These are phyloP conservation scores for Heliothis peltigera DNA, from an alignment of 2,888 invertebrate genomes.

Conservation along the genomic window DNA sequence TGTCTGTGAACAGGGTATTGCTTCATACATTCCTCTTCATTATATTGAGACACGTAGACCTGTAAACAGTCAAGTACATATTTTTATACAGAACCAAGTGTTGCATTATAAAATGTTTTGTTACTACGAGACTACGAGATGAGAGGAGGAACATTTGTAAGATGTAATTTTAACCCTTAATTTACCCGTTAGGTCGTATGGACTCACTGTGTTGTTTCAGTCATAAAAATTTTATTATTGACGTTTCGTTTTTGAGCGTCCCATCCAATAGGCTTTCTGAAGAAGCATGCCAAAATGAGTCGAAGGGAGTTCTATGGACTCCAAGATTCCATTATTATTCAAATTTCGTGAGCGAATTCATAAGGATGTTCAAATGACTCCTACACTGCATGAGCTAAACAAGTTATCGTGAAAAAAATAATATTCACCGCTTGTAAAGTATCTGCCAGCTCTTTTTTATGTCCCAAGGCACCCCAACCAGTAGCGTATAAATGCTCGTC, in stretches of 20 bases:
- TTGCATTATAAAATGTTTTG: too few species aligned
- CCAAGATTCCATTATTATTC: too few species aligned
- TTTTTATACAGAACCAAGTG: not conserved
- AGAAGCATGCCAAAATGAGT: too few species aligned
- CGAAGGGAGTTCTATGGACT: too few species aligned
- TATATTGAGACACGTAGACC: conserved; percentile 16
- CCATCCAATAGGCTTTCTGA: too few species aligned
- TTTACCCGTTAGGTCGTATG: not conserved
- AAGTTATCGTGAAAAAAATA: too few species aligned
- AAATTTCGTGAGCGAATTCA: too few species aligned
- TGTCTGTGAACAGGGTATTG: conserved; percentile 17
- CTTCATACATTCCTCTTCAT: conserved; percentile 20
- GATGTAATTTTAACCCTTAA: too few species aligned
- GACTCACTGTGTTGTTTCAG: too few species aligned
- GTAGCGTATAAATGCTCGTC: not conserved
- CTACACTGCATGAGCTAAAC: not conserved
- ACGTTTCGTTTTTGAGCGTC: too few species aligned
- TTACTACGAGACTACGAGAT: not conserved
- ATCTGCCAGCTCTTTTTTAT: conserved; percentile 27
- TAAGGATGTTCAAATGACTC: not conserved
- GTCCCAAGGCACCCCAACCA: conserved; percentile 42
- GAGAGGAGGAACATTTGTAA: not conserved
- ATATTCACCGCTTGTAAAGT: conserved; percentile 29
- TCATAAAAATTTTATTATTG: too few species aligned
- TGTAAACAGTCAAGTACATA: not conserved